Conservation (phyloP, 2,888 invertebrate species). For the Sepioteuthis lessoniana region DNA sequence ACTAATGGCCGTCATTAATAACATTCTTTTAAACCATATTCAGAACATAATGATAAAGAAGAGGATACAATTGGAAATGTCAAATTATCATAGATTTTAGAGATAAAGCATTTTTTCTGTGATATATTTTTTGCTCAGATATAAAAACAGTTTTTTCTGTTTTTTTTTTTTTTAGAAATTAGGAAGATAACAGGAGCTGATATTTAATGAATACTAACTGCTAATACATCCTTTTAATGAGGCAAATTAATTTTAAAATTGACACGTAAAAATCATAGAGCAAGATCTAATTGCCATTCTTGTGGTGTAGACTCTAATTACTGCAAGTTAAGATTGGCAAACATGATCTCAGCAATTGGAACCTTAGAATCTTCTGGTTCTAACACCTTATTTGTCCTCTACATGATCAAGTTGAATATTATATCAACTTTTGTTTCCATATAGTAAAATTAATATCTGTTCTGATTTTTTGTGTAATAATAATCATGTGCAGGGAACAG, state of each 20-base stretch:
- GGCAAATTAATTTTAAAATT: neutral
- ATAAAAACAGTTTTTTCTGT: neutral
- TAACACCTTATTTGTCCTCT: neutral
- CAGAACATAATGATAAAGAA: neutral
- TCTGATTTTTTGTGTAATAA: neutral
- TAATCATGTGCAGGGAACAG: neutral
- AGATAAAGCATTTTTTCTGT: neutral
- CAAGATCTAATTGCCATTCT: neutral
- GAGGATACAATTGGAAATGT: neutral
- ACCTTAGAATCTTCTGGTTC: neutral
- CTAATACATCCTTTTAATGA: neutral
- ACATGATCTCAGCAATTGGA: conserved; percentile 20
- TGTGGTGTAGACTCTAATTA: neutral
- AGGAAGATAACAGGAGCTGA: neutral
- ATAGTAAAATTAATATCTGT: neutral
- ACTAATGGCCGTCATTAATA: neutral
- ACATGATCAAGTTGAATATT: neutral
- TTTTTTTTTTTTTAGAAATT: neutral
- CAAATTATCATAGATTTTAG: neutral
- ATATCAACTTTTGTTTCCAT: neutral
- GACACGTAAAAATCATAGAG: neutral
- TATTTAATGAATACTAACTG: neutral
- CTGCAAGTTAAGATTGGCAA: neutral
- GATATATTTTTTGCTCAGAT: neutral
- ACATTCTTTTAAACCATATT: neutral